A percentile compares a stretch with the other conserved stretches of the same genome.
phyloP scores from a whole-genome alignment of 1,140 invertebrate species.

The Coelopa frigida region DNA sequence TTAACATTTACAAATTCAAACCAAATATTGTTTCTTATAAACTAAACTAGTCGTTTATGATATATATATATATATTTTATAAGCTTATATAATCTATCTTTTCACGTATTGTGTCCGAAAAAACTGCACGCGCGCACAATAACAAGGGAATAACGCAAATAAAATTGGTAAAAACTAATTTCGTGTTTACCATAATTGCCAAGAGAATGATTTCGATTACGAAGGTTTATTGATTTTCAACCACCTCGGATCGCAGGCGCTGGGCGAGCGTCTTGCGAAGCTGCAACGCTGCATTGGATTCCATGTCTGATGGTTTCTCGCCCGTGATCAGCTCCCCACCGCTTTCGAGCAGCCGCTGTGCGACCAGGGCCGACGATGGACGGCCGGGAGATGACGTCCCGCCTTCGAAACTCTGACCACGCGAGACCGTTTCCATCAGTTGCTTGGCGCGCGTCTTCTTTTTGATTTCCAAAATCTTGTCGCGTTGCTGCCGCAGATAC shows the following conservation, averaged over 20 bases:
- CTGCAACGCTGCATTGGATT: slow-evolving; percentile 54
- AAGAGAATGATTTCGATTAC: too few relatives aligned
- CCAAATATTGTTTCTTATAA: too few relatives aligned
- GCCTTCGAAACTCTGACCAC: slow-evolving; percentile 17
- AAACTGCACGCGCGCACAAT: too few relatives aligned
- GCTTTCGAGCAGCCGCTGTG: slow-evolving; percentile 52
- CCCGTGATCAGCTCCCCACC: slow-evolving; percentile 12
- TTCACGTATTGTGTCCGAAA: too few relatives aligned
- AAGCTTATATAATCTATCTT: too few relatives aligned
- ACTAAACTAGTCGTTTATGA: too few relatives aligned
- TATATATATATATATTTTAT: too few relatives aligned
- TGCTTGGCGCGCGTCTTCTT: slow-evolving; percentile 74
- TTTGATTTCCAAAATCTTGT: slow-evolving; percentile 83
- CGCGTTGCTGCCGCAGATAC: slow-evolving; percentile 78
- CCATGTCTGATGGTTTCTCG: slow-evolving; percentile 17
- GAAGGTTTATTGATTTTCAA: slow-evolving; percentile 44
- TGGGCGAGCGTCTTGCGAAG: slow-evolving; percentile 74
- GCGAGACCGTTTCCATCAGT: slow-evolving; percentile 52
- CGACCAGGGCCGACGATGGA: slow-evolving; percentile 63
- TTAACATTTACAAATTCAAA: too few relatives aligned
- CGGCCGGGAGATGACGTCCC: slow-evolving; percentile 35
- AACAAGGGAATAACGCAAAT: too few relatives aligned
- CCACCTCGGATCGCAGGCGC: slow-evolving; percentile 75
- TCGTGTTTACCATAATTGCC: too few relatives aligned
- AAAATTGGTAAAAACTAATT: too few relatives aligned